Percentiles rank a stretch among this genome's conserved stretches.
Conservation (phyloP, 2,888 invertebrate genomes). For the Epsilonema sp. region DNA sequence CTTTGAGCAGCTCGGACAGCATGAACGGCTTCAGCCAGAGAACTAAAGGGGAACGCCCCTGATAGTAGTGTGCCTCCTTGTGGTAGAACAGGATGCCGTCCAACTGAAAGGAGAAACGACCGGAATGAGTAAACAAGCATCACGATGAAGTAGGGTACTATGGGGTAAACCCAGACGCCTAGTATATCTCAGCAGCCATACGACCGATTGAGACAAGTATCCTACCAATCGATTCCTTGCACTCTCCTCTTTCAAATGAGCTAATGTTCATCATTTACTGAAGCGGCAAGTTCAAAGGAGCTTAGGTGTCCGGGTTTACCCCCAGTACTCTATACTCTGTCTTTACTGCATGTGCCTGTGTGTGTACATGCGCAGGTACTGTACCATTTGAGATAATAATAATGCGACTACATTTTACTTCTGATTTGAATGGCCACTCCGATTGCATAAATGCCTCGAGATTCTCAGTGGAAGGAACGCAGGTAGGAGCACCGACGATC, state of each 20-base stretch:
- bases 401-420: too few species aligned
- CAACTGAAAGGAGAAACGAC: constrained; percentile 35
- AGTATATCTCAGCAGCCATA: too few species aligned
- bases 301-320: too few species aligned
- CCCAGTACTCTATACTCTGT: too few species aligned
- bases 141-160: too few species aligned
- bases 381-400: background rate
- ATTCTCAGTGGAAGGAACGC: background rate
- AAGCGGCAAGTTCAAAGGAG: too few species aligned
- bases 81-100: constrained; percentile 86
- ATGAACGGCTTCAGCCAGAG: constrained; percentile 55
- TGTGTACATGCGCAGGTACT: background rate
- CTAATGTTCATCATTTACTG: too few species aligned
- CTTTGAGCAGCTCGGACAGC: constrained; percentile 21
- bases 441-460: constrained; percentile 3
- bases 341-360: background rate
- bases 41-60: constrained; percentile 63
- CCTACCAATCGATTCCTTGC: too few species aligned
- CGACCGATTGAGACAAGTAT: too few species aligned
- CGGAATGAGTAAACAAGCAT: too few species aligned
- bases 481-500: background rate
- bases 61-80: constrained; percentile 52
- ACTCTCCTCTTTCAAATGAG: too few species aligned
- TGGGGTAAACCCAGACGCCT: too few species aligned
- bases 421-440: constrained; percentile 3